phyloP scores from a whole-genome alignment of 1,140 invertebrate genomes.

The Sarcophaga peregrina region DNA sequence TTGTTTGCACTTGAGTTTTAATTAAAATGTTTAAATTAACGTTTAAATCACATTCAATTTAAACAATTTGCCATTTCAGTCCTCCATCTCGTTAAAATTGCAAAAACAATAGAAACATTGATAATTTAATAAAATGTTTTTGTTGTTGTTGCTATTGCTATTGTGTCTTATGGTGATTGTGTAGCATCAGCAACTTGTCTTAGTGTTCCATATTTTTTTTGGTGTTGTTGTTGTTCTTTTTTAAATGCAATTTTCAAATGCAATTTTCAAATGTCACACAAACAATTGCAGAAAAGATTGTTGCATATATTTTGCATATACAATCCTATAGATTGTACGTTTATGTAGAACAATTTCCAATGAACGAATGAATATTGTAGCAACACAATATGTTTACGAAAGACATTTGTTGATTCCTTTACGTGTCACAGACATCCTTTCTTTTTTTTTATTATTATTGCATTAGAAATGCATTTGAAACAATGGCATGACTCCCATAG shows the following conservation, averaged over 20 bases:
- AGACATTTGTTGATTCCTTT: slow-evolving; percentile 39
- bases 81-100: background rate
- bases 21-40: slow-evolving; percentile 6
- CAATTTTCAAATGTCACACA: slow-evolving; percentile 31
- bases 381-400: background rate
- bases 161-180: background rate
- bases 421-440: slow-evolving; percentile 31
- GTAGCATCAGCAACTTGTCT: background rate
- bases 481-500: no score
- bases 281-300: background rate
- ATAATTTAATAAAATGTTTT: slow-evolving; percentile 3
- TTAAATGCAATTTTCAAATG: slow-evolving; percentile 34
- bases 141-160: background rate
- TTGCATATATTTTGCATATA: background rate
- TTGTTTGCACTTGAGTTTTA: background rate
- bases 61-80: background rate
- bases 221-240: no score
- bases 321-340: background rate
- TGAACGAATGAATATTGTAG: background rate
- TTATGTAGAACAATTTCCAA: background rate
- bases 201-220: background rate
- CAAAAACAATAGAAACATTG: background rate
- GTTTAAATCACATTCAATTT: slow-evolving; percentile 11
- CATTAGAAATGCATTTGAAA: no score
- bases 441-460: background rate